Conservation (phyloP, 2,888 invertebrate genomes). For the Malthinus seriepunctatus region DNA sequence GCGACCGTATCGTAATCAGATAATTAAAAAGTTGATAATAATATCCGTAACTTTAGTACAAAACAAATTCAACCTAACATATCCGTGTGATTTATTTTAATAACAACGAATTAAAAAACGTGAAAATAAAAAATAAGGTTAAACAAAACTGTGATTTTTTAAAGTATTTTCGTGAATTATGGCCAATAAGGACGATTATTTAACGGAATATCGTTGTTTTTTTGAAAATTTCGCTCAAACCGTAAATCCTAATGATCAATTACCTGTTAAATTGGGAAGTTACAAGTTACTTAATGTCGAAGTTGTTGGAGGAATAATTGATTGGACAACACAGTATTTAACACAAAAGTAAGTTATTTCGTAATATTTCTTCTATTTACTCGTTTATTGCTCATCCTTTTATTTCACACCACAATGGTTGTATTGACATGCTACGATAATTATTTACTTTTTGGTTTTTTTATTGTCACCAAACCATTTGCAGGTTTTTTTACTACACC, state of each 20-base stretch:
- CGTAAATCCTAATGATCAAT: slow-evolving; percentile 71
- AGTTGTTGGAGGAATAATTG: slow-evolving; percentile 73
- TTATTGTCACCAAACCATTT: too few species aligned
- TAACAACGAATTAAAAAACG: slow-evolving; percentile 41
- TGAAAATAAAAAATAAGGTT: slow-evolving; percentile 32
- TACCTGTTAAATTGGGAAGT: slow-evolving; percentile 72
- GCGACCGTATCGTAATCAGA: slow-evolving; percentile 1
- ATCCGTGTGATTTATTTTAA: slow-evolving; percentile 42
- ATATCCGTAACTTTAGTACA: slow-evolving; percentile 38
- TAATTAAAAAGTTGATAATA: slow-evolving; percentile 22
- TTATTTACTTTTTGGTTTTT: too few species aligned
- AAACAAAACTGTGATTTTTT: slow-evolving; percentile 31
- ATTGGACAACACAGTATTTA: slow-evolving; percentile 77
- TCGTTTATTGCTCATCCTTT: too few species aligned
- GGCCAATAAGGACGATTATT: slow-evolving; percentile 68
- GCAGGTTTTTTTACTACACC: too few species aligned
- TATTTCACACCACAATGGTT: too few species aligned
- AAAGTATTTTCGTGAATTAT: slow-evolving; percentile 35
- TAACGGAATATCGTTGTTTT: slow-evolving; percentile 70
- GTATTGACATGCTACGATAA: too few species aligned
- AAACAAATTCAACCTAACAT: slow-evolving; percentile 43
- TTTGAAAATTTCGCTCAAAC: slow-evolving; percentile 72
- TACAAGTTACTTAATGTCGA: slow-evolving; percentile 71
- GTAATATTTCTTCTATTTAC: slow-evolving; percentile 1
- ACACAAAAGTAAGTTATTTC: slow-evolving; percentile 70